Evolutionary conservation across 2,888 invertebrate species (phyloP).

Genomic region (Tetheella fluctuosa): DNA sequence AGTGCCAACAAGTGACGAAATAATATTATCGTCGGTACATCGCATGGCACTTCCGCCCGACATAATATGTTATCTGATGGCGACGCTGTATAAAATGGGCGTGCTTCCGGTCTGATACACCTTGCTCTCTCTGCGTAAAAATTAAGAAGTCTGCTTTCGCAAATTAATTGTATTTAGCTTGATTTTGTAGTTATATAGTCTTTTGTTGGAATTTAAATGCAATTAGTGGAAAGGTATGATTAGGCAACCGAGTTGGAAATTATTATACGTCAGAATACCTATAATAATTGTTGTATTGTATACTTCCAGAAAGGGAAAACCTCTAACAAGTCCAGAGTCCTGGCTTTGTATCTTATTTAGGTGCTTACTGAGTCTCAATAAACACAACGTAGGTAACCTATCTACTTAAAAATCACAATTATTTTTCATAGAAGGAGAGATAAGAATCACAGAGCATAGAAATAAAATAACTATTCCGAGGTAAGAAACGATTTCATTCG

Average conservation of each 20-base stretch:
- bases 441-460: too few relatives aligned
- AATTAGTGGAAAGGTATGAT: background rate
- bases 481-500: too few relatives aligned
- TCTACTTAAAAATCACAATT: too few relatives aligned
- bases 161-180: background rate
- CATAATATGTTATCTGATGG: slow-evolving; percentile 47
- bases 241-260: background rate
- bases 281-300: background rate
- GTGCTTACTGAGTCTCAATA: too few relatives aligned
- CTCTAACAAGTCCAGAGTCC: background rate
- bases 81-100: slow-evolving; percentile 39
- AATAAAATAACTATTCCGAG: too few relatives aligned
- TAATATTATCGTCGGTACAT: slow-evolving; percentile 33
- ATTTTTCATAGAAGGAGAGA: too few relatives aligned
- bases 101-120: slow-evolving; percentile 41
- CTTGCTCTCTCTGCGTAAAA: slow-evolving; percentile 28
- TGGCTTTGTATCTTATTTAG: too few relatives aligned
- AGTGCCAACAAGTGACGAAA: slow-evolving; percentile 25
- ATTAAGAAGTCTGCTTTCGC: slow-evolving; percentile 17
- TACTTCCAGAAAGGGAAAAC: background rate
- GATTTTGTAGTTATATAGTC: background rate
- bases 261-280: background rate
- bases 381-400: too few relatives aligned
- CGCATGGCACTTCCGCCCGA: slow-evolving; percentile 40
- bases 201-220: too few relatives aligned